These are phyloP conservation scores for Hirtodrosophila cameraria DNA, from an alignment of 2,888 invertebrate genomes.

Conservation along the genomic window DNA sequence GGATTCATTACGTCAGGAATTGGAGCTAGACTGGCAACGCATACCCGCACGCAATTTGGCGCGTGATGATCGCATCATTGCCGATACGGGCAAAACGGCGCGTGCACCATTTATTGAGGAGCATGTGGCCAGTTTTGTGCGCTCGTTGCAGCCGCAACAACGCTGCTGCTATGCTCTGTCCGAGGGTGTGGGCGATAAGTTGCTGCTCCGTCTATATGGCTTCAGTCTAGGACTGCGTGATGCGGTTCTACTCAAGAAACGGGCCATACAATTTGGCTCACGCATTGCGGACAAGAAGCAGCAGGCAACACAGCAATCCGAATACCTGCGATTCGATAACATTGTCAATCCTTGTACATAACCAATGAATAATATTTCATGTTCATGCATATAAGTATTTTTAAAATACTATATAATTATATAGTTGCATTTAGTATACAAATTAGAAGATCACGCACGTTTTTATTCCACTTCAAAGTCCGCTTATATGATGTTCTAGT, in stretches of 20 bases:
- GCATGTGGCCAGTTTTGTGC: slow-evolving; percentile 87
- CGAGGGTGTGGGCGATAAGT: slow-evolving; percentile 96
- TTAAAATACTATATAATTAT: no score
- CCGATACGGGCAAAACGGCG: slow-evolving; percentile 93
- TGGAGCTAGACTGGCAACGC: slow-evolving; percentile 91
- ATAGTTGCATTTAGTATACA: no score
- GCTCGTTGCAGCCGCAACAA: slow-evolving; percentile 88
- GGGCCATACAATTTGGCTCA: slow-evolving; percentile 98
- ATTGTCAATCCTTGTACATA: no score
- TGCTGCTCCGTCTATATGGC: slow-evolving; percentile 91
- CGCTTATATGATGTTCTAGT: no score
- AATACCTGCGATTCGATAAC: slow-evolving; percentile 40
- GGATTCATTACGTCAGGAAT: slow-evolving; percentile 87
- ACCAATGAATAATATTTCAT: no score
- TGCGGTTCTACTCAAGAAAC: slow-evolving; percentile 91
- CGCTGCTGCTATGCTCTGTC: slow-evolving; percentile 84
- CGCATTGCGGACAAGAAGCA: slow-evolving; percentile 96
- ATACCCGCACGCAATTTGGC: slow-evolving; percentile 96
- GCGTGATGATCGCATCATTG: slow-evolving; percentile 96
- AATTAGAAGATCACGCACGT: no score
- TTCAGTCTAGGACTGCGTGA: slow-evolving; percentile 87
- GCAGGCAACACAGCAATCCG: slow-evolving; percentile 92
- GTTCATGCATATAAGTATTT: no score
- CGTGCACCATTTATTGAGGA: slow-evolving; percentile 93
- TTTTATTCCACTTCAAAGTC: no score